Evolutionary conservation across 2,797 vertebrate genomes (phyloP), one percentile per base, ranked within the genome.

Genomic region (Neosilurus hyrtlii): DNA sequence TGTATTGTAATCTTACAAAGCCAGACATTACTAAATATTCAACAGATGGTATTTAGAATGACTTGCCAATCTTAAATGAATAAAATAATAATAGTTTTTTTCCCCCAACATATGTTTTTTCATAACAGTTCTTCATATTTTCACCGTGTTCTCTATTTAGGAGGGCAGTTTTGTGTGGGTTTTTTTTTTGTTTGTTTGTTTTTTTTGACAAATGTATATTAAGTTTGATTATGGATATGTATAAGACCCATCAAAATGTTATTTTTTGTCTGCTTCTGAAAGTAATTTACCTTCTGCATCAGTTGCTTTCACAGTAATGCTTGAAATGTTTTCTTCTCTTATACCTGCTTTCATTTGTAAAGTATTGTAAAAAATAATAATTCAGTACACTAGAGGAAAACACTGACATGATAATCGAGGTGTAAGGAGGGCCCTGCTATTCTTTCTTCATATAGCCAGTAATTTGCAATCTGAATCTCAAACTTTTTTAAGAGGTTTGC

Each of bases 1-100:
- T 57, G 20, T 82, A 61, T 75, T 72, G 70, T 65, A 26, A 71
- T n/a, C 0, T 56, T 26, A 77, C 51, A 67, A 30, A 61, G 78
- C 14, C 74, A 71, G 57, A 20, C 37, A 54, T 84, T 62, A 24
- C 68, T 49, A n/a, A 35, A 62, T 26, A 75, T 49, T 30, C 59
- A 20, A 0, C 54, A 52, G 26, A 26, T 49, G 63, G 22, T 71
- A 68, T 30, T 56, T 83, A 9, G 6, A 43, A 10, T 61, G n/a
- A 70, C 24, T 35, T 4, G 2, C 24, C 74, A 15, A 4, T 57
- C 49, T 11, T 14, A 66, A 72, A 80, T 67, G 8, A 75, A 67
- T 73, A 61, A 80, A 68, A 67, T 30, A 61, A 62, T 24, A 71
- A 35, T 57, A 83, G 49, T 30, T 59, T n/a, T n/a, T 24, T 12